Evolutionary conservation across 1,140 invertebrate genomes (phyloP), one percentile per base, ranked within the genome.

Genomic region (Drosophila aff.): DNA sequence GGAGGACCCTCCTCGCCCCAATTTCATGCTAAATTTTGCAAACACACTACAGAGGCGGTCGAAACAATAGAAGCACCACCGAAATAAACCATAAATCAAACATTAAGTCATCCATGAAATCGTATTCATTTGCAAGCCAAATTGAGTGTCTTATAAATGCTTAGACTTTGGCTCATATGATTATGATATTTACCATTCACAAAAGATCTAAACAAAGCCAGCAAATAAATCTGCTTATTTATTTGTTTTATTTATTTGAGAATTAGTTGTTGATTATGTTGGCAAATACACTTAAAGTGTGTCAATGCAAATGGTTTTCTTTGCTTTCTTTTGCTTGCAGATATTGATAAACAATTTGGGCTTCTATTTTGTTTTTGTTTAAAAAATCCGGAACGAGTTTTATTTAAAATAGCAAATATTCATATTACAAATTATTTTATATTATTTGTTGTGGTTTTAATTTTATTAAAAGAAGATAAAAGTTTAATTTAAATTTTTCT

Each of bases 1-100:
- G 55, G 38, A 40, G 53, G 3, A 7, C 21, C 10, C 26, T 28
- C 13, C 18, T 40, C n/a, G 82, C 73, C 79, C 82, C 55, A 78
- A 67, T 75, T 85, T 74, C 64, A 75, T 40, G 78, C 65, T 58
- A 64, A 76, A 83, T 76, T 83, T 76, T 57, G 53, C 36, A 38
- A 26, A 47, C 49, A 23, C 26, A 9, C 69, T 28, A 75, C 71
- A 75, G 49, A 21, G 4, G 16, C 46, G 46, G 50, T 5, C 38
- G 9, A 41, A 60, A 38, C 44, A 58, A 72, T 43, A 73, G 53
- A 6, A n/a, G n/a, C 67, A 52, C 26, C 43, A 16, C 0, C 11
- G 23, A 18, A 33, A 16, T 6, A 2, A 26, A 4, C 16, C 33
- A 40, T 71, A 68, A 55, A 68, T 46, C 49, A 44, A 0, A 16